phyloP scores from a whole-genome alignment of 2,113 vertebrate genomes.

The Burhinus oedicnemus region DNA sequence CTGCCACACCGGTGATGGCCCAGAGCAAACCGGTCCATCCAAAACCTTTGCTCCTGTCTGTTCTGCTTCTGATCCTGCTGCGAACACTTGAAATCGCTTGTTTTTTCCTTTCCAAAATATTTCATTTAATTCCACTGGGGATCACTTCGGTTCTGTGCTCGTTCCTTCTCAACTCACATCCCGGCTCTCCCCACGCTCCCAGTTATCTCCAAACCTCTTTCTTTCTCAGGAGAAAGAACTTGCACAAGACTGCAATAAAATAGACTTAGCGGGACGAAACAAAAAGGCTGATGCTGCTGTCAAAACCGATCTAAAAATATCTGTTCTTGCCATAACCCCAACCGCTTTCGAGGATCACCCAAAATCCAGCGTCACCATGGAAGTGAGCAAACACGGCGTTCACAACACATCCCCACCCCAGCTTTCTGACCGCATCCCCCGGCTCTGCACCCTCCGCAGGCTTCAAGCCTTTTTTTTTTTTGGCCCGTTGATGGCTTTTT shows the following conservation, averaged over 20 bases:
- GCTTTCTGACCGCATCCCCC: background rate
- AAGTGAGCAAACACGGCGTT: background rate
- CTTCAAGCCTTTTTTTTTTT: background rate
- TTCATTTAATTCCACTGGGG: background rate
- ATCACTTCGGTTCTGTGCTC: background rate
- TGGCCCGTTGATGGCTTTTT: background rate
- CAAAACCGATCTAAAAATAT: background rate
- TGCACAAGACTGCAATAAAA: background rate
- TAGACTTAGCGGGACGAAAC: background rate
- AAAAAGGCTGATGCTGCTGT: background rate
- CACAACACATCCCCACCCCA: background rate
- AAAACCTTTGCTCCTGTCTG: background rate
- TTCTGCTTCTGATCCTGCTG: background rate
- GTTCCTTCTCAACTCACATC: background rate
- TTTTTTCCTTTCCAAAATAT: background rate
- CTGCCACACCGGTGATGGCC: background rate
- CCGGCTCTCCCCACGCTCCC: background rate
- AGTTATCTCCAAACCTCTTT: background rate
- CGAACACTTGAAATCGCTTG: background rate
- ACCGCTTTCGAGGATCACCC: fast-evolving
- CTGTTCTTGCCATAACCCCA: background rate
- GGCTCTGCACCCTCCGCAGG: background rate
- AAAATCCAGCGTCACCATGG: background rate
- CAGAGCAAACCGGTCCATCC: background rate
- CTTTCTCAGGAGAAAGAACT: background rate